Evolutionary conservation across 2,888 invertebrate species (phyloP), one percentile per base, ranked within the genome.

Genomic region (Lymantria dispar): DNA sequence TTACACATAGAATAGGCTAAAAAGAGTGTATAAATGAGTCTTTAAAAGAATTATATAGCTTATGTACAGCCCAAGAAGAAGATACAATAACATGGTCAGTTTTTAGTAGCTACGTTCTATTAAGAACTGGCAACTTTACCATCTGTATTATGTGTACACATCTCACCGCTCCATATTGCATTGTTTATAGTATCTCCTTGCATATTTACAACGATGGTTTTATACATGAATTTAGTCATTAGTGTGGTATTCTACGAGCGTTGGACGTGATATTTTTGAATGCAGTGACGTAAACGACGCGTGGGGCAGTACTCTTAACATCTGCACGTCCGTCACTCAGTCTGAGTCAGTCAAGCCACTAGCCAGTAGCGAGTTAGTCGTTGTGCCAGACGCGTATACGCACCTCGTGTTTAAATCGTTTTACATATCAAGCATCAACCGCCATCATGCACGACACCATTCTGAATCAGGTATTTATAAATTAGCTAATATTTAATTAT

Each of bases 361-460:
- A 8, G 30, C 30, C 77, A 83, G 83, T 85, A 65, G 74, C 68
- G 70, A 68, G 61, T 71, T 54, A 70, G 60, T 56, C 56, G 60
- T 74, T 54, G 72, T 56, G 54, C 56, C 52, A 54, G 55, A 48
- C 63, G 68, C 68, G 65, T 58, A 73, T 29, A 8, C 44, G 47
- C 45, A 41, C 43, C 48, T 22, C 43, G 38, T 47, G 3, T 22
- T 22, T 22, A 39, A 39, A 31, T 44, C 3, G 15, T 14, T 54
- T 42, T 41, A 45, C 50, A 36, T 14, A 52, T 47, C 42, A 45
- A 50, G 51, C 46, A 52, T 36, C 47, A 31, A 37, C 45, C 0
- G 38, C 30, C 50, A 57, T 43, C 52, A 84, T 83, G 84, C 76
- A 76, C 63, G 77, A 78, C 48, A 77, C 80, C 11, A 74, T 84